Percentiles rank a stretch among this genome's conserved stretches.
phyloP scores from a whole-genome alignment of 2,113 vertebrate species.

The Amazona vittata region DNA sequence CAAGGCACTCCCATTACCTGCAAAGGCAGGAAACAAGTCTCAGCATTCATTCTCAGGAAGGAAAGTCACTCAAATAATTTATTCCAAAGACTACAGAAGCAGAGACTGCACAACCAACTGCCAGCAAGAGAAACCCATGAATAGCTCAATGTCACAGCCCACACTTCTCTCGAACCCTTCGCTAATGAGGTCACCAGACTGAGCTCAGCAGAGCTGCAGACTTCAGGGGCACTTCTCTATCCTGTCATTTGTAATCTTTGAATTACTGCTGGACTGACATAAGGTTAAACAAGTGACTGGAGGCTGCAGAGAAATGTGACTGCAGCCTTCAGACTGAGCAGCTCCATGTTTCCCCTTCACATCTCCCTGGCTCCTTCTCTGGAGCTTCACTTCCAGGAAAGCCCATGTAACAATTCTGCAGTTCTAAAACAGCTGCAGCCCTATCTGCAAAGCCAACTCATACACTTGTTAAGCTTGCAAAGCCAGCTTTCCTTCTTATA shows the following conservation, averaged over 20 bases:
- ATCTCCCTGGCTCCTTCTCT: background rate
- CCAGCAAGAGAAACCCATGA: background rate
- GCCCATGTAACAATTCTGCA: background rate
- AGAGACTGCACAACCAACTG: background rate
- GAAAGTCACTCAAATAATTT: constrained; percentile 23
- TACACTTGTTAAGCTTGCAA: background rate
- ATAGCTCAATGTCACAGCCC: background rate
- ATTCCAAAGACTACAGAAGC: background rate
- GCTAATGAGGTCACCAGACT: background rate
- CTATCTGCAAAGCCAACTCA: background rate
- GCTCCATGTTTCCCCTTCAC: background rate
- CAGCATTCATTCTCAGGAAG: background rate
- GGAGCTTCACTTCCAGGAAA: background rate
- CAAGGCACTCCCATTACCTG: constrained; percentile 86
- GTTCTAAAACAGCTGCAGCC: background rate
- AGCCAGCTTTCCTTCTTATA: background rate
- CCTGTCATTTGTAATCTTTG: background rate
- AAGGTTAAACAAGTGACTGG: background rate
- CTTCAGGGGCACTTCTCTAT: background rate
- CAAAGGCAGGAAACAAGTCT: background rate
- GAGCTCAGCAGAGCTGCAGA: background rate
- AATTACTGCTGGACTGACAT: background rate
- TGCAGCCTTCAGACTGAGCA: background rate
- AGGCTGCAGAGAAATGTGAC: background rate
- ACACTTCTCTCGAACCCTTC: background rate